phyloP scores from a whole-genome alignment of 2,797 vertebrate genomes.

The Coregonus sp. region DNA sequence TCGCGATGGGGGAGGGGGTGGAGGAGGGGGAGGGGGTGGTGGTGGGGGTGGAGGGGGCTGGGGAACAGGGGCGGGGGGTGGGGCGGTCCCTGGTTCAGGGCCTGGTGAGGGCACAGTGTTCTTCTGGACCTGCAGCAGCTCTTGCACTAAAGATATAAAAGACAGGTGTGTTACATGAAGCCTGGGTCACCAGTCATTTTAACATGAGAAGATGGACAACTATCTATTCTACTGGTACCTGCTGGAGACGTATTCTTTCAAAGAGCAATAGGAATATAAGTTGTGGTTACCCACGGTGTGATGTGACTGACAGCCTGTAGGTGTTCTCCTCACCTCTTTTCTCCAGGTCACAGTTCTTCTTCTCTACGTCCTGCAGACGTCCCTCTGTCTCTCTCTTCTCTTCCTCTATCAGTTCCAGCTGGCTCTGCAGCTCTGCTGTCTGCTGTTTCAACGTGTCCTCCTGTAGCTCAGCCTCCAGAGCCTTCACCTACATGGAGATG shows the following conservation, averaged over 20 bases:
- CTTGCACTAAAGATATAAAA: slow-evolving; percentile 58
- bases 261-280: neutral
- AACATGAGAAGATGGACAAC: neutral
- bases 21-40: slow-evolving; percentile 73
- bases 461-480: slow-evolving; percentile 69
- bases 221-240: neutral
- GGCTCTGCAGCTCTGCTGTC: slow-evolving; percentile 70
- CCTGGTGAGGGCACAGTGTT: slow-evolving; percentile 42
- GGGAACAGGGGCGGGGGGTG: slow-evolving; percentile 56
- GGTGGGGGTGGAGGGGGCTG: slow-evolving; percentile 71
- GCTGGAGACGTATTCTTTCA: neutral
- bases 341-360: slow-evolving; percentile 69
- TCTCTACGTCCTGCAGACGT: slow-evolving; percentile 66
- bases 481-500: slow-evolving; percentile 60
- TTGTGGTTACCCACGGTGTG: neutral
- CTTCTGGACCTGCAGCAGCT: slow-evolving; percentile 68
- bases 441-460: slow-evolving; percentile 67
- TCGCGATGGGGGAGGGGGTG: slow-evolving; percentile 76
- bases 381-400: slow-evolving; percentile 77
- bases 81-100: slow-evolving; percentile 55
- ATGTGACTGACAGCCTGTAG: neutral
- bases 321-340: slow-evolving; percentile 60
- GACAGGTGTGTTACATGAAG: neutral
- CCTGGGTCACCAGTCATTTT: neutral
- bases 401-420: slow-evolving; percentile 77